Evolutionary conservation across 1,140 invertebrate genomes (phyloP).

Genomic region (Euwallacea similis): DNA sequence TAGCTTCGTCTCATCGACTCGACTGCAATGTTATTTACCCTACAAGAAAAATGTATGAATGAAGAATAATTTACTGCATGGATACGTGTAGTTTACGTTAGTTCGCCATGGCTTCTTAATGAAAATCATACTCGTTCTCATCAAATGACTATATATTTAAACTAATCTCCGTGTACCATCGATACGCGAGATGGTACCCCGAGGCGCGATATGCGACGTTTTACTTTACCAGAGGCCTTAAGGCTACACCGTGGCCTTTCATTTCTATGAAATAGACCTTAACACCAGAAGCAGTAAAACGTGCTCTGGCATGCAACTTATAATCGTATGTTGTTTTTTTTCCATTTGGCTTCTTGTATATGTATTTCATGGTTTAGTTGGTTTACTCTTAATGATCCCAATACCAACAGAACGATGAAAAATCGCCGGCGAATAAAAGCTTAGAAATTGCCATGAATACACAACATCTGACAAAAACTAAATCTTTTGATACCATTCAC

Average conservation of each 20-base stretch:
- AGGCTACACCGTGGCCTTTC: slow-evolving; percentile 27
- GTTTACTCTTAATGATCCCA: neutral
- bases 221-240: slow-evolving; percentile 13
- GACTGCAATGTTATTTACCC: neutral
- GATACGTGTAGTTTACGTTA: slow-evolving; percentile 7
- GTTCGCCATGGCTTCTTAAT: neutral
- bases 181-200: slow-evolving; percentile 23
- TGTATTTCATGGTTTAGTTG: slow-evolving; percentile 16
- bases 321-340: slow-evolving; percentile 17
- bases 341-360: neutral
- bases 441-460: slow-evolving; percentile 9
- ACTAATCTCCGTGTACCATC: slow-evolving; percentile 26
- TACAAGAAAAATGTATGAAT: neutral
- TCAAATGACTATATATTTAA: slow-evolving; percentile 29
- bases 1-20: neutral
- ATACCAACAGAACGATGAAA: neutral
- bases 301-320: slow-evolving; percentile 24
- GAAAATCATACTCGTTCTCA: slow-evolving; percentile 13
- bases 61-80: neutral
- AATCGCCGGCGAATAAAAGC: neutral
- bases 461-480: slow-evolving; percentile 18
- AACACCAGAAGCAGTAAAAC: slow-evolving; percentile 38
- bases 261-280: slow-evolving; percentile 37
- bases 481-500: slow-evolving; percentile 20
- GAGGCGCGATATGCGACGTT: slow-evolving; percentile 9